phyloP scores from a whole-genome alignment of 2,888 invertebrate species.

The Plagiodera versicolora region DNA sequence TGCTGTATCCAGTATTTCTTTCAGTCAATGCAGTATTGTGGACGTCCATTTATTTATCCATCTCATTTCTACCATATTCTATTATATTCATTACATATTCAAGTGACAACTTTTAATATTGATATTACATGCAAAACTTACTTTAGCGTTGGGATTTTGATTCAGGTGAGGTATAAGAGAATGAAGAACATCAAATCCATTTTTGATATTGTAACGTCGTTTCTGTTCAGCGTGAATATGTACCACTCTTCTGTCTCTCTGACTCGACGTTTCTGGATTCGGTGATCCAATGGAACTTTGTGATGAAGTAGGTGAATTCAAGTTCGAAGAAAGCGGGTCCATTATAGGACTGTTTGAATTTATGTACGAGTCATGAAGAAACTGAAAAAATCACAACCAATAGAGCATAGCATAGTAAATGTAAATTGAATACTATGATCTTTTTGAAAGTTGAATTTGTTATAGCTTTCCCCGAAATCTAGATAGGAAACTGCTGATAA shows the following conservation, averaged over 20 bases:
- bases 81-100: too few species aligned
- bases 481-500: too few species aligned
- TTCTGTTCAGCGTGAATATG: conserved; percentile 97
- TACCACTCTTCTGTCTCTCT: conserved; percentile 74
- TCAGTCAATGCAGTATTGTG: too few species aligned
- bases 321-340: conserved; percentile 52
- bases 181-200: conserved; percentile 93
- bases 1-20: too few species aligned
- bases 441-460: too few species aligned
- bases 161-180: conserved; percentile 88
- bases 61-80: too few species aligned
- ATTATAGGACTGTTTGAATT: conserved; percentile 55
- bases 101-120: too few species aligned
- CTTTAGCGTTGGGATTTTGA: conserved; percentile 88
- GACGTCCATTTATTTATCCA: too few species aligned
- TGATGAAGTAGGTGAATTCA: conserved; percentile 67
- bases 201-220: conserved; percentile 92
- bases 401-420: too few species aligned
- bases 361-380: conserved; percentile 44
- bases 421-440: too few species aligned
- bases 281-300: conserved; percentile 53
- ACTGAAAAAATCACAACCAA: conserved; percentile 33
- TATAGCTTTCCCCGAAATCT: too few species aligned
- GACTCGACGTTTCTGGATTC: conserved; percentile 49
- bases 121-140: conserved; percentile 49